phyloP scores from a whole-genome alignment of 1,140 invertebrate genomes.

The Saccostrea glomerata region DNA sequence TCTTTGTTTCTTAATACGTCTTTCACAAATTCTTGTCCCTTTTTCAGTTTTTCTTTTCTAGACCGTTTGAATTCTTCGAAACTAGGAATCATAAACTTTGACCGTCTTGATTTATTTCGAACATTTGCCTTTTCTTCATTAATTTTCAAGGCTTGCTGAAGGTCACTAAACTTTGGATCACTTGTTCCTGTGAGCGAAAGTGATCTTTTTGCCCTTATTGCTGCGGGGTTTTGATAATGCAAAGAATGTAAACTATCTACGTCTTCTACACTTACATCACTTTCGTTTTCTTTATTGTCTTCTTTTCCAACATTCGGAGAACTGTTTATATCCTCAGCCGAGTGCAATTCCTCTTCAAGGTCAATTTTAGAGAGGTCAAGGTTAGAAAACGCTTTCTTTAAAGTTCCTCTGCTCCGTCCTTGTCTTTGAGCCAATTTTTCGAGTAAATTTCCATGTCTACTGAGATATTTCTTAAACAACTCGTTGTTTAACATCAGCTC shows the following conservation, averaged over 20 bases:
- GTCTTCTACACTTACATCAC: not conserved
- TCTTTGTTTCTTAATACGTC: slow-evolving; percentile 38
- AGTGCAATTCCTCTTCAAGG: slow-evolving; percentile 43
- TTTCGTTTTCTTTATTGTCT: slow-evolving; percentile 5
- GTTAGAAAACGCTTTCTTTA: slow-evolving; percentile 56
- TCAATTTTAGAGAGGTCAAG: slow-evolving; percentile 54
- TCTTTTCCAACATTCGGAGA: not conserved
- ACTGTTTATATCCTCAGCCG: not conserved
- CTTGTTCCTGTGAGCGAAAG: not conserved
- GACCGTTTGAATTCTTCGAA: slow-evolving; percentile 40
- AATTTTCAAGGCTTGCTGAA: slow-evolving; percentile 6
- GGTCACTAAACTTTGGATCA: slow-evolving; percentile 20
- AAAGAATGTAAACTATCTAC: not conserved
- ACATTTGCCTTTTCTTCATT: not conserved
- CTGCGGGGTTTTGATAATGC: slow-evolving; percentile 26
- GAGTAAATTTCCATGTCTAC: slow-evolving; percentile 49
- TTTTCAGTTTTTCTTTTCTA: slow-evolving; percentile 44
- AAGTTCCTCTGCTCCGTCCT: slow-evolving; percentile 39
- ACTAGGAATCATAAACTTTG: slow-evolving; percentile 25
- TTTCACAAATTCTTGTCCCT: slow-evolving; percentile 44
- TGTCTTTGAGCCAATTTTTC: slow-evolving; percentile 51
- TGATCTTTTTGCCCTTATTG: slow-evolving; percentile 30
- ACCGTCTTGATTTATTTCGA: not conserved
- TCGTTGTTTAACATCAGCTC: slow-evolving; percentile 54
- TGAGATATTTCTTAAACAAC: slow-evolving; percentile 55